Evolutionary conservation across 2,113 vertebrate genomes (phyloP).

Genomic region (Menura novaehollandiae): DNA sequence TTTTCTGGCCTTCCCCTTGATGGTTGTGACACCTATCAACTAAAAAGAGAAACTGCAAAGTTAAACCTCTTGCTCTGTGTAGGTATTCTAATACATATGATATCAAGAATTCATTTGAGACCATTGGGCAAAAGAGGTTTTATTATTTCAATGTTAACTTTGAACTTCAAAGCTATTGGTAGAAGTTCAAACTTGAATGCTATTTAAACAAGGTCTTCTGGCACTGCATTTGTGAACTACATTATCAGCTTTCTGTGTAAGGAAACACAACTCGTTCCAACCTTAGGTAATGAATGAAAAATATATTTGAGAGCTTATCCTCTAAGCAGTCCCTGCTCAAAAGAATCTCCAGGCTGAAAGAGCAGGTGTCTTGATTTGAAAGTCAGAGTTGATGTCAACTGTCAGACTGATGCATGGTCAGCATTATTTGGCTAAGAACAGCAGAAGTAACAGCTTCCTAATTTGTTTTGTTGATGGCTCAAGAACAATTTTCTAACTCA

Average conservation of each 20-base stretch:
- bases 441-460: not conserved
- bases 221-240: slow-evolving; percentile 14
- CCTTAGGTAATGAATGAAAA: slow-evolving; percentile 49
- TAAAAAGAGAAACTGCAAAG: slow-evolving; percentile 12
- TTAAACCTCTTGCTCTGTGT: not conserved
- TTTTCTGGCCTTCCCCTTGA: not conserved
- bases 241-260: slow-evolving; percentile 55
- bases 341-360: slow-evolving; percentile 4
- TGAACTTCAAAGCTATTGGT: slow-evolving; percentile 62
- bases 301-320: slow-evolving; percentile 3
- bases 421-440: not conserved
- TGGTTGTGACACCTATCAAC: not conserved
- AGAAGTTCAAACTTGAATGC: slow-evolving; percentile 42
- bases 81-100: slow-evolving; percentile 2
- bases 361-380: slow-evolving; percentile 4
- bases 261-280: slow-evolving; percentile 30
- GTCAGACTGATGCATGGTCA: not conserved
- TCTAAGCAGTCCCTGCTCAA: not conserved
- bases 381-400: not conserved
- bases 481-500: not conserved
- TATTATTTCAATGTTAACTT: slow-evolving; percentile 38
- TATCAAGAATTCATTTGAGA: slow-evolving; percentile 34
- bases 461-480: not conserved
- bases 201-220: slow-evolving; percentile 43
- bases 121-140: slow-evolving; percentile 6